Evolutionary conservation across 2,888 invertebrate genomes (phyloP), one percentile per base, ranked within the genome.

Genomic region (Noctuana brunneofusca): DNA sequence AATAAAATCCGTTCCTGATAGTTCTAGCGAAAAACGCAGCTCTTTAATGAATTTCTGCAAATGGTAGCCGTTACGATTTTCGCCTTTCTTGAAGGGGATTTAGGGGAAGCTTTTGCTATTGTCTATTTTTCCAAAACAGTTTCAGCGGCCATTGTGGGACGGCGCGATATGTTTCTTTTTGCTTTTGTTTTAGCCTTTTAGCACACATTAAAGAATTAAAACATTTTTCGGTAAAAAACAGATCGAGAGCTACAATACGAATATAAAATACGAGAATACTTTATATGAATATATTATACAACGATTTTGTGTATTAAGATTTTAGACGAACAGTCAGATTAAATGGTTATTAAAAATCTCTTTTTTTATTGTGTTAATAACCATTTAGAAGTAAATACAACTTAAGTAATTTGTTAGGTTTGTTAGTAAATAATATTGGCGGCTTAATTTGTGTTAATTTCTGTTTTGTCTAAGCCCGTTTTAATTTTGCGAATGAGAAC

Each of bases 11-110:
- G 41, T 27, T n/a, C 43, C 53, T 35, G 32, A 22, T 43, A 32
- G 43, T 52, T 30, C 18, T 30, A 41, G 14, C 41, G 55, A 62
- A 18, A 55, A 55, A 62, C 41, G 62, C 62, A 55, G 46, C 18
- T 49, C 55, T 43, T 55, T 62, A 62, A 62, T 49, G 62, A 55
- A 62, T 55, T 62, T 62, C 24, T 49, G 55, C 48, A 62, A 62
- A 55, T 55, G 49, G 27, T 27, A 38, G n/a, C 27, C 38, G 24
- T 35, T 46, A 53, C 59, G 60, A 54, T 55, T 62, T 48, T 62
- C 46, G 27, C 54, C 38, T 62, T 54, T 55, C 62, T 55, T 62
- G 6, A 35, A 18, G 24, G 46, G 46, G 60, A 62, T 62, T 62
- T 62, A 62, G 54, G 54, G 18, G 48, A 62, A 38, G 54, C 48